Percentiles rank a stretch among this genome's conserved stretches.
Conservation (phyloP, 1,140 invertebrate genomes). For the Phortica variegata region DNA sequence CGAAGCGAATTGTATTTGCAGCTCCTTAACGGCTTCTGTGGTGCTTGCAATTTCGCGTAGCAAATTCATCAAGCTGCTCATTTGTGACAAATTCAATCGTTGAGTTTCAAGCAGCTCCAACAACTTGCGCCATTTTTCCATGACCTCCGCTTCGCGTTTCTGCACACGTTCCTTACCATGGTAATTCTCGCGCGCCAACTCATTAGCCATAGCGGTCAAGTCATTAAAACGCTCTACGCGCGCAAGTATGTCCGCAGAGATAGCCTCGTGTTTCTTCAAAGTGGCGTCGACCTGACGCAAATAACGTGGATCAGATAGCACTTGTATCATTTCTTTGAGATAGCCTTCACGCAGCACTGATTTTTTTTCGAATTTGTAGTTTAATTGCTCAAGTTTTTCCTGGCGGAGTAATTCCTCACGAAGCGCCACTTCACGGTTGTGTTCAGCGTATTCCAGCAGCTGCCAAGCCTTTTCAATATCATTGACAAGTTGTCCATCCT, state of each 20-base stretch:
- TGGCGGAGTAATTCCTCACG: constrained; percentile 89
- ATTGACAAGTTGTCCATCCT: constrained; percentile 87
- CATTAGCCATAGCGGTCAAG: constrained; percentile 86
- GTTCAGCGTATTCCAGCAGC: constrained; percentile 89
- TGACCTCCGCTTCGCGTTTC: constrained; percentile 80
- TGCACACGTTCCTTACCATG: constrained; percentile 83
- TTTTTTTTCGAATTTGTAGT: constrained; percentile 95
- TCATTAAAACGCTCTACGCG: constrained; percentile 93
- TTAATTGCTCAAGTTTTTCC: constrained; percentile 91
- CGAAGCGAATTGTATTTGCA: constrained; percentile 79
- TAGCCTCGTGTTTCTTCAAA: constrained; percentile 97
- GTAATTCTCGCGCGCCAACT: constrained; percentile 89
- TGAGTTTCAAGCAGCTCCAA: constrained; percentile 84
- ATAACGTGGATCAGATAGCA: constrained; percentile 89
- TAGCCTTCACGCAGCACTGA: constrained; percentile 69
- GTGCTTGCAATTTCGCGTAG: constrained; percentile 92
- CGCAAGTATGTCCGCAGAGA: constrained; percentile 94
- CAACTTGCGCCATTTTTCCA: constrained; percentile 84
- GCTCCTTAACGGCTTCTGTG: constrained; percentile 75
- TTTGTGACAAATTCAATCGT: constrained; percentile 73
- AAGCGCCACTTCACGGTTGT: constrained; percentile 88
- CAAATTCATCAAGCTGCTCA: constrained; percentile 79
- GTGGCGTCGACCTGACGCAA: constrained; percentile 93
- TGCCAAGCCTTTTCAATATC: constrained; percentile 94
- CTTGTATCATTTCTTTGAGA: constrained; percentile 97